Percentiles rank a stretch among this genome's conserved stretches.
phyloP scores from a whole-genome alignment of 2,797 vertebrate genomes.

The Schizothorax lantsangensis region DNA sequence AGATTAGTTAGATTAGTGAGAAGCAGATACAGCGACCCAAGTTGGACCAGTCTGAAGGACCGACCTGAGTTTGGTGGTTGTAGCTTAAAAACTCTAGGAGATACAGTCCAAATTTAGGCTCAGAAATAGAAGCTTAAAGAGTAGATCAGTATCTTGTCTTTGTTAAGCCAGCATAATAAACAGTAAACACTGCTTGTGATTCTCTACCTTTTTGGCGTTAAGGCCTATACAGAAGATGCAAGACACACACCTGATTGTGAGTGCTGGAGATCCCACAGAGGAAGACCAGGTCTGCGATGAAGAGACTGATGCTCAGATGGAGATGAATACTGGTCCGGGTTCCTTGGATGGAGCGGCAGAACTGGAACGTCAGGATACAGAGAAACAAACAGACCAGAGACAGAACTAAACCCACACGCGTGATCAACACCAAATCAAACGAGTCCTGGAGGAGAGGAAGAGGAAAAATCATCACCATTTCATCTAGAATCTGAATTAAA shows the following conservation, averaged over 20 bases:
- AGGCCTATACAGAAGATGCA: background rate
- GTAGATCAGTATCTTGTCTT: no score
- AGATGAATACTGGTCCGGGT: constrained; percentile 88
- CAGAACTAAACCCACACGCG: constrained; percentile 78
- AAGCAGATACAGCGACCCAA: no score
- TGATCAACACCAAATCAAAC: constrained; percentile 76
- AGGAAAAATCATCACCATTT: background rate
- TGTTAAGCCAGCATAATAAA: no score
- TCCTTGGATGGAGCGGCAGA: constrained; percentile 83
- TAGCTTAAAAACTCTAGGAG: background rate
- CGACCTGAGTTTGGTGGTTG: no score
- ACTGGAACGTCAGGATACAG: constrained; percentile 84
- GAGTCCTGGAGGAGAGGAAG: constrained; percentile 57
- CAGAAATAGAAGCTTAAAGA: no score
- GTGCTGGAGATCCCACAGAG: constrained; percentile 78
- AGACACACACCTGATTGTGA: constrained; percentile 71
- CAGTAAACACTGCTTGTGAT: background rate
- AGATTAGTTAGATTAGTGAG: no score
- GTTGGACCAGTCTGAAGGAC: no score
- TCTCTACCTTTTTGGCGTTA: background rate
- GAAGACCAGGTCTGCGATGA: constrained; percentile 83
- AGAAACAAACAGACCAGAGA: constrained; percentile 83
- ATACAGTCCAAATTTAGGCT: background rate
- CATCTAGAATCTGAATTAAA: background rate
- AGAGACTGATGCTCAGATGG: constrained; percentile 85